A percentile compares a stretch with the other conserved stretches of the same genome.
Conservation (phyloP, 2,888 invertebrate species). For the Nomada fucata region DNA sequence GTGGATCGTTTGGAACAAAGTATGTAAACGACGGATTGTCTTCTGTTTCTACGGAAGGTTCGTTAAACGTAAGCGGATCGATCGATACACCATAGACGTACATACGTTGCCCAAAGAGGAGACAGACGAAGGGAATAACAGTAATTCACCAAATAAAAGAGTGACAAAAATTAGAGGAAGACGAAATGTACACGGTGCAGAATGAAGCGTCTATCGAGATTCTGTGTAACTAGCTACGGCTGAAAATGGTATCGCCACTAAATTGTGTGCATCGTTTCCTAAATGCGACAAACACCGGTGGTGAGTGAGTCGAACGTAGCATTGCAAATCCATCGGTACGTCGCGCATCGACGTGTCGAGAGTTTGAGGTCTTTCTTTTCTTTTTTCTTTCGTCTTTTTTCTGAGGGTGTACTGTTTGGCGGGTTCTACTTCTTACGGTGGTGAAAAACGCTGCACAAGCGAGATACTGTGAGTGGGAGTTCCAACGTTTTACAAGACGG, state of each 20-base stretch:
- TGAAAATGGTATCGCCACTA: constrained; percentile 42
- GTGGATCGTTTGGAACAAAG: constrained; percentile 13
- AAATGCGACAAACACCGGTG: constrained; percentile 46
- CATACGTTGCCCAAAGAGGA: constrained; percentile 39
- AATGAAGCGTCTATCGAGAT: constrained; percentile 54
- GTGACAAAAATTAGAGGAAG: background rate
- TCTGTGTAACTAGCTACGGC: constrained; percentile 54
- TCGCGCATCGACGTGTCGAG: constrained; percentile 69
- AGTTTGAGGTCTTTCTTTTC: constrained; percentile 54
- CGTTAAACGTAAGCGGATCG: constrained; percentile 41
- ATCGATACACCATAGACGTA: constrained; percentile 44
- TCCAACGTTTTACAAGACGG: constrained; percentile 81
- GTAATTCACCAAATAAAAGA: background rate
- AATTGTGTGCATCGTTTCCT: constrained; percentile 39
- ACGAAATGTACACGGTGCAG: constrained; percentile 24
- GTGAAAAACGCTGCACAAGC: constrained; percentile 84
- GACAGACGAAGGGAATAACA: constrained; percentile 1
- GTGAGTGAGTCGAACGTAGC: background rate
- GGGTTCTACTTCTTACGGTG: constrained; percentile 83
- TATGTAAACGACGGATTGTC: constrained; percentile 9
- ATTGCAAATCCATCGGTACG: constrained; percentile 27
- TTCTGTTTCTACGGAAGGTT: constrained; percentile 44
- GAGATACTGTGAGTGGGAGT: constrained; percentile 83
- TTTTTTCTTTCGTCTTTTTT: constrained; percentile 35
- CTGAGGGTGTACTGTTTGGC: constrained; percentile 73